Evolutionary conservation across 2,888 invertebrate species (phyloP), one percentile per base, ranked within the genome.

Genomic region (Schizotus pectinicornis): DNA sequence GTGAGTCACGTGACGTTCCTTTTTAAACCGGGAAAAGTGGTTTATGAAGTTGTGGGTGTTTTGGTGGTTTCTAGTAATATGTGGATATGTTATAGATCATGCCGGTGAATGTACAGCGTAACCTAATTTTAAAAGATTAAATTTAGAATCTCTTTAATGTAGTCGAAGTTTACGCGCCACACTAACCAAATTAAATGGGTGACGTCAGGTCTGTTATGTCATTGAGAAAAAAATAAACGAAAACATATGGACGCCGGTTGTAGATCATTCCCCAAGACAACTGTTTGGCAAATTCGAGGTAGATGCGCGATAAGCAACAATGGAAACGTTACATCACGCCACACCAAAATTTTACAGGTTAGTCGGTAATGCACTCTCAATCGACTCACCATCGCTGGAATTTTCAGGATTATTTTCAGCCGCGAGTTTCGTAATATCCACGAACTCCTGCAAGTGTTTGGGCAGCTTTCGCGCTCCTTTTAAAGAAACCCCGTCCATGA

Each of bases 391-490:
- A 68, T 83, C 82, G 63, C 82, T 81, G 59, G 72, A 70, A 68
- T 82, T 74, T 61, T 72, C 72, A 14, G 13, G 31, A 43, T 46
- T 56, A 42, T 47, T 51, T 46, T 45, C 50, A 7, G 45, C 37
- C 12, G 31, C 38, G n/a, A 46, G 32, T 51, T 62, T 54, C 22
- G 69, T 69, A 41, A 67, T 81, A 73, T 84, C 85, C 68, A 92
- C 87, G 75, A 92, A 91, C 72, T 93, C 92, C 73, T 87, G 87
- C 72, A 93, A 82, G 79, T 93, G 93, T 70, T 84, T 87, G 3
- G 93, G 93, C 59, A 92, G 81, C 60, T 84, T 84, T 57, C 84
- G 84, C 39, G 87, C 81, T 69, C 87, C 87, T 57, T 83, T 85
- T 72, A 82, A 85, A 83, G 78, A 84, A 72, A 70, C 83, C 74